Conservation (phyloP, 2,113 vertebrate genomes). For the Tachysurus fulvidraco region DNA sequence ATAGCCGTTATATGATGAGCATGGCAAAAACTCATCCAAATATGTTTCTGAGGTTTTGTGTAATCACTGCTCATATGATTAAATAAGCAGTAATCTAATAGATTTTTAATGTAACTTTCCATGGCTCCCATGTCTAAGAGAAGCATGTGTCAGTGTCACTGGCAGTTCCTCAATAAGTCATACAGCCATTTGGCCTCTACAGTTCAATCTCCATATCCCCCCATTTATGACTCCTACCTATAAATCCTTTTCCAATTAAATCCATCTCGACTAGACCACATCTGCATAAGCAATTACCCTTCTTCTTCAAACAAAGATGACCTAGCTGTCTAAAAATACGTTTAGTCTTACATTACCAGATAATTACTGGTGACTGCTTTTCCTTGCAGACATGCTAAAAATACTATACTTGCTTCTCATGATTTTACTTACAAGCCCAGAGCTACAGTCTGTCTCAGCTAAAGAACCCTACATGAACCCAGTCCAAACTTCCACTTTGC, state of each 20-base stretch:
- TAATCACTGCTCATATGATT: neutral
- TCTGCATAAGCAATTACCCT: slow-evolving; percentile 61
- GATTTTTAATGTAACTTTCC: slow-evolving; percentile 11
- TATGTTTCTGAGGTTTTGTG: neutral
- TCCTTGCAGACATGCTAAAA: slow-evolving; percentile 53
- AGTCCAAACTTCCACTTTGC: slow-evolving; percentile 54
- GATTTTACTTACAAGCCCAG: slow-evolving; percentile 53
- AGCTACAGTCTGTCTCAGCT: slow-evolving; percentile 41
- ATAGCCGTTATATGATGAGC: neutral
- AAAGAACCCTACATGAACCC: slow-evolving; percentile 58
- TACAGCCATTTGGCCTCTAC: slow-evolving; percentile 13
- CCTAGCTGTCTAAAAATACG: slow-evolving; percentile 55
- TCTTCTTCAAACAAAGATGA: slow-evolving; percentile 47
- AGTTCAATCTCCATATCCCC: neutral
- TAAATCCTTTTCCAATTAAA: slow-evolving; percentile 43
- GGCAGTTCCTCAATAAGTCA: slow-evolving; percentile 1
- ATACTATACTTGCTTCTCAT: slow-evolving; percentile 56
- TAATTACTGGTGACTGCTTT: slow-evolving; percentile 55
- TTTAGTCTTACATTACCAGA: slow-evolving; percentile 61
- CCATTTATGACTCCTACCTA: slow-evolving; percentile 22
- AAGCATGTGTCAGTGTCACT: slow-evolving; percentile 32
- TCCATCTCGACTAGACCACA: slow-evolving; percentile 54
- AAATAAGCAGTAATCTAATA: slow-evolving; percentile 4
- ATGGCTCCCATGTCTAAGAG: neutral
- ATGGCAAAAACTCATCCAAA: slow-evolving; percentile 4